phyloP scores from a whole-genome alignment of 2,113 vertebrate genomes.

The Sorex fumeus region DNA sequence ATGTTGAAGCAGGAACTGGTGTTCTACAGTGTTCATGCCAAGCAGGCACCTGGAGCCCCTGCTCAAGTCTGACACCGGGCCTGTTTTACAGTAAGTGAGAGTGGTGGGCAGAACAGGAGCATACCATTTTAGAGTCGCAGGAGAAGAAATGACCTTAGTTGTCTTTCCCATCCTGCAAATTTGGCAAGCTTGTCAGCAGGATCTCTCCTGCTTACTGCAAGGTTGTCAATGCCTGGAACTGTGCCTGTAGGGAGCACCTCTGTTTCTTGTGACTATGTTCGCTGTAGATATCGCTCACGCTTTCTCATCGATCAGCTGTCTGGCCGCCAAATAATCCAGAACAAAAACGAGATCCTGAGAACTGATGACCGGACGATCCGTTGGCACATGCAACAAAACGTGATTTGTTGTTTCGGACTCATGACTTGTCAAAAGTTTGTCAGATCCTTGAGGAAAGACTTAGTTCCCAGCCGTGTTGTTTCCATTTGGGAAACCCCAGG shows the following conservation, averaged over 20 bases:
- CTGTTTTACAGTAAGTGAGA: constrained; percentile 30
- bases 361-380: constrained; percentile 18
- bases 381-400: not conserved
- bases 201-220: not conserved
- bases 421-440: not conserved
- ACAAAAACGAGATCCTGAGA: constrained; percentile 18
- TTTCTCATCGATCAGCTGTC: not conserved
- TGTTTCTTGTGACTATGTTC: not conserved
- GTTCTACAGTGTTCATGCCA: constrained; percentile 68
- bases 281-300: not conserved
- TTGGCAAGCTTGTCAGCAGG: constrained; percentile 1
- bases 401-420: not conserved
- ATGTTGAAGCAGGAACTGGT: constrained; percentile 51
- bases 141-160: not conserved
- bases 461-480: constrained; percentile 17
- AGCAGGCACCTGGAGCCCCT: too few relatives aligned
- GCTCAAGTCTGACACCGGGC: not conserved
- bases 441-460: constrained; percentile 24
- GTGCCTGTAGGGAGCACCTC: not conserved
- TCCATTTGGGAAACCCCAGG: not conserved
- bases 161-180: not conserved
- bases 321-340: not conserved
- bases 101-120: not conserved
- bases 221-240: not conserved
- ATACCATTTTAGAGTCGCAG: constrained; percentile 16